Evolutionary conservation across 2,113 vertebrate species (phyloP).

Genomic region (Pseudorectes ferrugineus): DNA sequence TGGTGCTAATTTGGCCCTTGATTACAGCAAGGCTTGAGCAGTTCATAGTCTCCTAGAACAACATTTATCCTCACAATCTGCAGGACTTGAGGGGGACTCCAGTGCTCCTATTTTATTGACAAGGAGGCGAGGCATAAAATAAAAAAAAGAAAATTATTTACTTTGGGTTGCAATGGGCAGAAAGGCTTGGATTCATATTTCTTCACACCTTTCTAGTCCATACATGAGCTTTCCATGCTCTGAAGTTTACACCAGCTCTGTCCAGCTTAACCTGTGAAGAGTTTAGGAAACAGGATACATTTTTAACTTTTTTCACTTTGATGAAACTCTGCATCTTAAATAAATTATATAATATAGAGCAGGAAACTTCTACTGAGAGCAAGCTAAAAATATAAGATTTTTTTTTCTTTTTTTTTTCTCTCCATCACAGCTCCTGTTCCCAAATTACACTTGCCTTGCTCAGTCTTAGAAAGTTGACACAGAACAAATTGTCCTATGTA

Average conservation of each 20-base stretch:
- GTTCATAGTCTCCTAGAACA: not conserved
- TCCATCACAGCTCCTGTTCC: slow-evolving; percentile 52
- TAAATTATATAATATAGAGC: slow-evolving; percentile 43
- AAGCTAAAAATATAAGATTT: slow-evolving; percentile 47
- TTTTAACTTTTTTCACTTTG: not conserved
- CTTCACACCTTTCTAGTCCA: not conserved
- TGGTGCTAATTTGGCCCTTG: not conserved
- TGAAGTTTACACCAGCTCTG: not conserved
- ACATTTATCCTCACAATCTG: not conserved
- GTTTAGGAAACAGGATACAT: not conserved
- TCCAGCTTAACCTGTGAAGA: not conserved
- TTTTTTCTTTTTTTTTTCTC: not conserved
- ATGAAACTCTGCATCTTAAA: not conserved
- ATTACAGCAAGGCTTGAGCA: not conserved
- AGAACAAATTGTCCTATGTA: slow-evolving; percentile 63
- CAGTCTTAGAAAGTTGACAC: slow-evolving; percentile 53
- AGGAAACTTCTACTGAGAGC: slow-evolving; percentile 37
- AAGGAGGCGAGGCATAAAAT: not conserved
- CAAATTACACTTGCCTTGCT: slow-evolving; percentile 55
- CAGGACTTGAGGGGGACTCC: not conserved
- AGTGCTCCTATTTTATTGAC: not conserved
- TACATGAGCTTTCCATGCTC: not conserved
- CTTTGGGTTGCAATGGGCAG: not conserved
- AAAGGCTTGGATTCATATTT: not conserved
- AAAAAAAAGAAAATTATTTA: not conserved